phyloP scores from a whole-genome alignment of 1,140 invertebrate genomes.

The Caenorhabditis remanei region DNA sequence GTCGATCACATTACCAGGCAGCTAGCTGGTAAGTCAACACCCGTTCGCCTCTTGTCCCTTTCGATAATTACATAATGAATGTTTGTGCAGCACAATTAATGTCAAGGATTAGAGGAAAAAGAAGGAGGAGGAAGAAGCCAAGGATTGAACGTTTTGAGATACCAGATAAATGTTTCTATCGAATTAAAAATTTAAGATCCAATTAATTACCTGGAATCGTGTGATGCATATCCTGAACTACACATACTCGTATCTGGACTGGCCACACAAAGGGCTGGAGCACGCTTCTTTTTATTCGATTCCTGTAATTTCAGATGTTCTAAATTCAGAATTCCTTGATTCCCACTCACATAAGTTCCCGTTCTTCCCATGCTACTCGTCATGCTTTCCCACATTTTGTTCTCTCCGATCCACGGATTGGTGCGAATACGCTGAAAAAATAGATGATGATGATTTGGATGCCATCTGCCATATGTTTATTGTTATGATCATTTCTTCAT shows the following conservation, averaged over 20 bases:
- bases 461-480: constrained; percentile 49
- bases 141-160: neutral
- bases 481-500: neutral
- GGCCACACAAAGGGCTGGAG: constrained; percentile 8
- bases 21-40: constrained; percentile 52
- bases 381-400: constrained; percentile 48
- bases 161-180: neutral
- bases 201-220: constrained; percentile 17
- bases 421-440: constrained; percentile 47
- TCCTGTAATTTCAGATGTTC: neutral
- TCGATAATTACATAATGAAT: constrained; percentile 56
- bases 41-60: constrained; percentile 7
- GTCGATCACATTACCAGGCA: constrained; percentile 44
- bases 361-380: constrained; percentile 48
- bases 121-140: neutral
- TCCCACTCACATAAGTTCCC: neutral
- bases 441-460: neutral
- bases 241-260: constrained; percentile 46
- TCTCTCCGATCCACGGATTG: constrained; percentile 43
- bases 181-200: neutral
- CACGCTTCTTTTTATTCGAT: neutral
- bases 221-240: constrained; percentile 46
- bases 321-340: too few species aligned
- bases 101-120: constrained; percentile 12
- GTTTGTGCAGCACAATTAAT: constrained; percentile 53